Evolutionary conservation across 2,888 invertebrate species (phyloP), one percentile per base, ranked within the genome.

Genomic region (Eristalis arbustorum): DNA sequence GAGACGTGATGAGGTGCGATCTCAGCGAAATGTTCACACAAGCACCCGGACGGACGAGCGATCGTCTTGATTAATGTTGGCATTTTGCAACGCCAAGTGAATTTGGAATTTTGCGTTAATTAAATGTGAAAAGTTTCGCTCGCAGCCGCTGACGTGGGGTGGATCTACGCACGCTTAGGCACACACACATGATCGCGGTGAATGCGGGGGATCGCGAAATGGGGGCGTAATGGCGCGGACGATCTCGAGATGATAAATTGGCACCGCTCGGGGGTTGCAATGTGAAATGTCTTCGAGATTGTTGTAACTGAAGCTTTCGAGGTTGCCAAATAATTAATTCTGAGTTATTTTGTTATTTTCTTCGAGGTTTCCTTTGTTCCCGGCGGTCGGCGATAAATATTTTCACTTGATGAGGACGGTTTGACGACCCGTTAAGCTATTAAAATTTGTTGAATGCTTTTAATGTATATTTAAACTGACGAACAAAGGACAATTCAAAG

Each of bases 1-100:
- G n/a, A 42, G 83, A 87, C 75, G 87, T 87, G 87, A 87, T 87
- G 87, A 87, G 87, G 87, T 87, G 87, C 83, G 87, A 87, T 83
- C 79, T 87, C 83, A 83, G 83, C 75, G 83, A 87, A 87, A 87
- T 87, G 87, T 83, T 87, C 87, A 79, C 87, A 87, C 87, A 78
- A 74, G 67, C 75, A 61, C 59, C 34, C 40, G 40, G 74, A 67
- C 75, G 81, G 69, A 59, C 85, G 80, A 72, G 74, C 76, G 77
- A 73, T 66, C 73, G 72, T 59, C 83, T 87, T 87, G 87, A 87
- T 87, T 87, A 87, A 87, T 87, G 87, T 78, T 87, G 87, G 87
- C 83, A 87, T 83, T 87, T 83, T 83, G 83, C 82, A 87, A 83
- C 75, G 82, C 87, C 75, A 79, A 83, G 49, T 75, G 67, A 68